phyloP scores from a whole-genome alignment of 2,888 invertebrate species.

The Orthosia gracilis region DNA sequence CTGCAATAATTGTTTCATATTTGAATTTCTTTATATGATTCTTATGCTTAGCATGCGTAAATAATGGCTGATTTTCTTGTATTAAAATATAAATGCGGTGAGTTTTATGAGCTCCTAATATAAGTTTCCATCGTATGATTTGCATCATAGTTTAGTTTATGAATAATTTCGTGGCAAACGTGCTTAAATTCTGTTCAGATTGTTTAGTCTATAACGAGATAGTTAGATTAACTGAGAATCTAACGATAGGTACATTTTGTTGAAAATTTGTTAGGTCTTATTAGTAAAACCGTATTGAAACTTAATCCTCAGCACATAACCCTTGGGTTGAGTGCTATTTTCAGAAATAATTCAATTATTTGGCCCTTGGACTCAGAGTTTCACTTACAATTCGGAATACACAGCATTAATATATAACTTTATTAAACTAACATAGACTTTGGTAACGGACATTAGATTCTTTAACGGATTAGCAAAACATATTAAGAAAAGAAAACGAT shows the following conservation, averaged over 20 bases:
- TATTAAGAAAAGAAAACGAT: background rate
- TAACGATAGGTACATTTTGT: background rate
- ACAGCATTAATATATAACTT: no score
- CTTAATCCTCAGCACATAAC: no score
- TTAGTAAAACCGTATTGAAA: background rate
- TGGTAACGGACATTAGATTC: no score
- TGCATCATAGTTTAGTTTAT: slow-evolving; percentile 29
- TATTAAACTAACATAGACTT: no score
- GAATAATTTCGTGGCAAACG: slow-evolving; percentile 35
- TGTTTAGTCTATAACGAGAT: background rate
- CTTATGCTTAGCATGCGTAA: slow-evolving; percentile 30
- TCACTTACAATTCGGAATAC: no score
- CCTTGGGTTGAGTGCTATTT: background rate
- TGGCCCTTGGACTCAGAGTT: background rate
- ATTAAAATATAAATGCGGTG: background rate
- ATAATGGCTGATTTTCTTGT: slow-evolving; percentile 19
- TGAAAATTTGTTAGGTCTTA: background rate
- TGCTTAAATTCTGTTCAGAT: background rate
- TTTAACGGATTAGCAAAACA: background rate
- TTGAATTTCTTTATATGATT: slow-evolving; percentile 40
- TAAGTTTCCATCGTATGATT: slow-evolving; percentile 30
- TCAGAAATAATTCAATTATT: background rate
- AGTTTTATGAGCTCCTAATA: slow-evolving; percentile 33
- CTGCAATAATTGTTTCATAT: slow-evolving; percentile 41
- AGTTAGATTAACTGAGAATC: background rate